Evolutionary conservation across 1,140 invertebrate genomes (phyloP).

Genomic region (Papilio glaucus): DNA sequence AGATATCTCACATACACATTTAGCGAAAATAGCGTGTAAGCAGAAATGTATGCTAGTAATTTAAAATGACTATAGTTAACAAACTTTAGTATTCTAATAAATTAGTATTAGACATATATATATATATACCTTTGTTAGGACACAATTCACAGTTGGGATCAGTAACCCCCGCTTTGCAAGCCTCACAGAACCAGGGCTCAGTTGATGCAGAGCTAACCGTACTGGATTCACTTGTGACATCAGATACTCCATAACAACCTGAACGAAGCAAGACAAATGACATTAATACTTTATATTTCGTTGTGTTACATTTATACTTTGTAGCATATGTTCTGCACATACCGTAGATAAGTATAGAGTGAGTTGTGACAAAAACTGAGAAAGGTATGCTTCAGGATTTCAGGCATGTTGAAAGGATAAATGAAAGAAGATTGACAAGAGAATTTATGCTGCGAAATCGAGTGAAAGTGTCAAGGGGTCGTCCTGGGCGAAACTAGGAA

Average conservation of each 20-base stretch:
- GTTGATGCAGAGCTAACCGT: constrained; percentile 96
- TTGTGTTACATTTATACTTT: background rate
- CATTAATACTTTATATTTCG: background rate
- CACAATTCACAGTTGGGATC: constrained; percentile 95
- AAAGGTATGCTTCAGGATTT: no score
- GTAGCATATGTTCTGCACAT: no score
- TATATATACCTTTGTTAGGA: constrained; percentile 88
- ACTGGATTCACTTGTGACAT: constrained; percentile 94
- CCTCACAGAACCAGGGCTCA: constrained; percentile 99
- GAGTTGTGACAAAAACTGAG: no score
- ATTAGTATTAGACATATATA: background rate
- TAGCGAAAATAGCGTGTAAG: no score
- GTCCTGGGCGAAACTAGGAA: no score
- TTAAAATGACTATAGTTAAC: background rate
- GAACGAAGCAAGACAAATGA: constrained; percentile 34
- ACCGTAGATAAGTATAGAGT: no score
- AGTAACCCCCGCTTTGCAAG: constrained; percentile 95
- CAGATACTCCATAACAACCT: constrained; percentile 98
- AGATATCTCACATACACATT: no score
- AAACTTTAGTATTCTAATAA: no score
- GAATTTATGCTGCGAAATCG: no score
- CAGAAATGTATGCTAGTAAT: background rate
- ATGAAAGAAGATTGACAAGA: no score
- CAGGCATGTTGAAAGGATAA: no score
- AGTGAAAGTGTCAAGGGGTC: no score